Evolutionary conservation across 2,113 vertebrate genomes (phyloP), one percentile per base, ranked within the genome.

Genomic region (Aptenodytes forsteri): DNA sequence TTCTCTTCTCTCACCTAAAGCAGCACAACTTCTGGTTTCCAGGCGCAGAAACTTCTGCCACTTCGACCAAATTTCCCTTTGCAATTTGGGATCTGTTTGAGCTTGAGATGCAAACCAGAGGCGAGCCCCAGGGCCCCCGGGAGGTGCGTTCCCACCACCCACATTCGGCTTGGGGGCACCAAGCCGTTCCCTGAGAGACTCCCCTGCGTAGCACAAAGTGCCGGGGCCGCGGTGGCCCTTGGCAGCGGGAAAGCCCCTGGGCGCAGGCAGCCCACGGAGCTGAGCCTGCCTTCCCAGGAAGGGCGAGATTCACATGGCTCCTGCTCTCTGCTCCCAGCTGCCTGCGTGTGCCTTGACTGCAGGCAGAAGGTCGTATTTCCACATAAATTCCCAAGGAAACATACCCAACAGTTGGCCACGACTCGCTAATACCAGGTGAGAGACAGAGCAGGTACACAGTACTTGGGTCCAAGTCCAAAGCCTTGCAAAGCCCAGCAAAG

Each of bases 161-260:
- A 80, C 76, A 75, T 83, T 19, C 2, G 13, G 82, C 82, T 64
- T 2, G 0, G 66, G 46, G 44, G 61, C 87, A 67, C 56, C 0
- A 0, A 44, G 10, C 44, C 2, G 1, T 81, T 83, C 56, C 70
- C 38, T 0, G 0, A 52, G 69, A 93, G 66, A 8, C 52, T 34
- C 18, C 46, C 65, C 42, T 11, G 91, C 70, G 9, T 4, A 2
- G 49, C 66, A 73, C n/a, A 1, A 38, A 56, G 65, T 25, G 2
- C 6, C 0, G 2, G 17, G 21, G 27, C 73, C 1, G 0, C 1
- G 16, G 32, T 18, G 47, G 50, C 73, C 73, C 54, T 4, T 7
- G 0, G 75, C 55, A 42, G n/a, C 3, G 8, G 67, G 73, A 77
- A 61, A 83, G 70, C 38, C 86, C 85, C 16, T 2, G 0, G 93